Base-by-base conservation (phyloP, 2,888 invertebrate species). In the Mythimna pallens region DNA sequence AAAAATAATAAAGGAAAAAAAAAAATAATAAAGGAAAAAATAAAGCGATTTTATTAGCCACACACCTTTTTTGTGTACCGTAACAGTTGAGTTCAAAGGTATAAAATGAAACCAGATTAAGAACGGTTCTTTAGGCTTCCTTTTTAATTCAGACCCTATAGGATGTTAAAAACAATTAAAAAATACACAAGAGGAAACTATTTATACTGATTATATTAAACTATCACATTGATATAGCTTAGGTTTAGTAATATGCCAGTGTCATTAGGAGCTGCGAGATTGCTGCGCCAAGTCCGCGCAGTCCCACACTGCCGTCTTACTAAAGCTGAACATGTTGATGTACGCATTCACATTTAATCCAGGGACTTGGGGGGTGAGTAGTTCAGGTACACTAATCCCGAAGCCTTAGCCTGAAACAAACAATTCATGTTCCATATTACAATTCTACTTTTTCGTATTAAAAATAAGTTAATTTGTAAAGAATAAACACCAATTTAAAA, bases 371-470 rank as follows among this genome's bases (percentile, higher is more conserved):
- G 98, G 30, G 97, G 97, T 58, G 93, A 94, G 92, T 93, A 97
- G 96, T 98, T 97, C 66, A 98, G 94, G 91, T 97, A 96, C 78
- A 97, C 91, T 47, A 97, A 89, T 25, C 97, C 98, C 0, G 97
- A 96, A 34, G 97, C 89, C 89, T 97, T 97, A 34, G 97, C 97
- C 97, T 97, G 93, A 0, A 93, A 94, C 64, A 85, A 62, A 76
- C 50, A 57, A 47, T 36, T 36, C n/a, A 80, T 73, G 6, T 54
- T 52, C 22, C 9, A 54, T 36, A 17, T 20, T 14, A 54, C 14
- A 43, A 2, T 74, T 22, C 17, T 12, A 34, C 2, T 30, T 61
- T 58, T 59, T 4, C 4, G 5, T 14, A 7, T 47, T 20, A 14
- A 14, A 10, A 34, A 22, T 14, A 2, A 9, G 40, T 40, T 43